Conservation (phyloP, 2,888 invertebrate genomes). For the Sesia bembeciformis region DNA sequence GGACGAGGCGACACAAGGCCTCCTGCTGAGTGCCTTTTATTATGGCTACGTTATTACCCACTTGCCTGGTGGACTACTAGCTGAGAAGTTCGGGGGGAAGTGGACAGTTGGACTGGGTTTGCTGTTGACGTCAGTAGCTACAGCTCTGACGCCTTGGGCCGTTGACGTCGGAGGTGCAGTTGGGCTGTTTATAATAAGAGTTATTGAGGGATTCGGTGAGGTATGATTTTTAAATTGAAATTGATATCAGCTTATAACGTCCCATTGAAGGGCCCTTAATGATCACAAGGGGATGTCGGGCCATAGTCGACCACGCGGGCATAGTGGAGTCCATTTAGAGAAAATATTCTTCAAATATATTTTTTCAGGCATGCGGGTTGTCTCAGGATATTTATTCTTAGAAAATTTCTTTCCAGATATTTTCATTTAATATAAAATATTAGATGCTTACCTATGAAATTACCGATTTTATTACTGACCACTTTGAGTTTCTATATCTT, state of each 20-base stretch:
- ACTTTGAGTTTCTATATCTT: background rate
- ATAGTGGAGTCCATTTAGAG: too few species aligned
- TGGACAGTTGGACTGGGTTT: conserved; percentile 86
- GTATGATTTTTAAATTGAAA: conserved; percentile 30
- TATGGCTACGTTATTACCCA: conserved; percentile 89
- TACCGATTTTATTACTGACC: background rate
- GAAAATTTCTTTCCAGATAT: background rate
- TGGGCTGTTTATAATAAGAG: conserved; percentile 71
- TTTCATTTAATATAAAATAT: background rate
- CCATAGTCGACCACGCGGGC: too few species aligned
- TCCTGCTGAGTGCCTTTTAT: conserved; percentile 86
- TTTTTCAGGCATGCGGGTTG: too few species aligned
- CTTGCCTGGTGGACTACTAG: conserved; percentile 86
- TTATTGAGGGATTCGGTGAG: conserved; percentile 77
- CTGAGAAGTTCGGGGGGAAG: conserved; percentile 89
- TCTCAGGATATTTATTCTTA: too few species aligned
- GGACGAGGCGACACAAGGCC: conserved; percentile 80
- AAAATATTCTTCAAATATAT: too few species aligned
- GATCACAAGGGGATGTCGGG: too few species aligned
- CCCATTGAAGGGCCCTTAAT: too few species aligned
- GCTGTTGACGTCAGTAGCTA: conserved; percentile 84
- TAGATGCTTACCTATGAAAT: background rate
- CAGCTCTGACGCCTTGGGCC: conserved; percentile 82
- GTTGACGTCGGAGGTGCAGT: conserved; percentile 72
- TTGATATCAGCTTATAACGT: too few species aligned